These are phyloP conservation scores for Dilophus febrilis DNA, from an alignment of 2,888 invertebrate species.

Conservation along the genomic window DNA sequence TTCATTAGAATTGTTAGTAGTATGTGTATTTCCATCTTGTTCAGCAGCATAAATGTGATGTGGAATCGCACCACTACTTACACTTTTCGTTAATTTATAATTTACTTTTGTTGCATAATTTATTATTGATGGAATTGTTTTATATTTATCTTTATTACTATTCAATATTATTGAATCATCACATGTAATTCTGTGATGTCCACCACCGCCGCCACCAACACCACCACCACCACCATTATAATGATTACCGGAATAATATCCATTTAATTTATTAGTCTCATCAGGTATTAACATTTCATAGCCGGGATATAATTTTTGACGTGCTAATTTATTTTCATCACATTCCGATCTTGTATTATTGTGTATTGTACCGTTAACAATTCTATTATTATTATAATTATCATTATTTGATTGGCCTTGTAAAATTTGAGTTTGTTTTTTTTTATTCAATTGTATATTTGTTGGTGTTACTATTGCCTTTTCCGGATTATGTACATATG, in stretches of 20 bases:
- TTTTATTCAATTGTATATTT: constrained; percentile 18
- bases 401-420: constrained; percentile 20
- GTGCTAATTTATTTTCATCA: constrained; percentile 31
- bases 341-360: constrained; percentile 37
- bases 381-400: constrained; percentile 32
- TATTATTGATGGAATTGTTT: constrained; percentile 58
- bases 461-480: constrained; percentile 28
- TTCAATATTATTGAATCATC: constrained; percentile 23
- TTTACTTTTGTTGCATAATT: constrained; percentile 38
- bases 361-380: constrained; percentile 31
- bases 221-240: constrained; percentile 39
- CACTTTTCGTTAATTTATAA: constrained; percentile 37
- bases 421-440: constrained; percentile 9
- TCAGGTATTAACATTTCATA: no score
- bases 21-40: no score
- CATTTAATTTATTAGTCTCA: constrained; percentile 12
- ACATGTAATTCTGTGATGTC: constrained; percentile 25
- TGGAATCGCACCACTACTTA: constrained; percentile 6
- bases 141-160: constrained; percentile 80
- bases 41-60: no score
- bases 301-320: constrained; percentile 25
- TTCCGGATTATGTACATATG: constrained; percentile 70
- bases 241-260: constrained; percentile 4
- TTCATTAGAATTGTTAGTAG: no score
- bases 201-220: constrained; percentile 35